Base-by-base conservation (phyloP, 1,140 invertebrate genomes). In the Agrypnia vestita region DNA sequence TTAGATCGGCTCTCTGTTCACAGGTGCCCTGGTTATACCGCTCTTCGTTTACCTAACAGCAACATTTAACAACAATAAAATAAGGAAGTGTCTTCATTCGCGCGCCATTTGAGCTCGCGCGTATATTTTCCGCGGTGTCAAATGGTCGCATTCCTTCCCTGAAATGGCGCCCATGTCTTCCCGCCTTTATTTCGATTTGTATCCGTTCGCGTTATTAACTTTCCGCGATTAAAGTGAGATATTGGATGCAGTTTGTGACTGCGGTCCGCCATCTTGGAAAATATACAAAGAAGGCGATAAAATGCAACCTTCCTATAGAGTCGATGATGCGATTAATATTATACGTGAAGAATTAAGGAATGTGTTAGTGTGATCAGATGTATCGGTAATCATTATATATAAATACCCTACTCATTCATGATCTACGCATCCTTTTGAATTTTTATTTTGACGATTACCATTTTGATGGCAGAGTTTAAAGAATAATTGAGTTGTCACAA, bases 31-130 rank as follows among this genome's bases (percentile, higher is more conserved):
- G 25, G 25, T 35, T n/a, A n/a, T n/a, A n/a, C n/a, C n/a, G n/a
- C n/a, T 35, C 25, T 35, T 35, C 25, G 25, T 35, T 35, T 35
- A 35, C 25, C 25, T 35, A 35, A 35, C 25, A 35, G 25, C 1
- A 35, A 43, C 64, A 69, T 69, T 69, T 69, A 69, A 69, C 49
- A 59, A 25, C 25, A 51, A 74, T 74, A 74, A 74, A 74, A 74
- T 53, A 53, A 19, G 43, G 72, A 74, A 74, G 25, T 74, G 53
- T 53, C 72, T 74, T 49, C 43, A 74, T 74, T 51, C 43, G 4
- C 21, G 47, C 51, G 15, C 43, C 64, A 47, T 69, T 46, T 69
- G 43, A 46, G 17, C 15, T 69, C 12, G 61, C 19, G n/a, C n/a
- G 53, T 17, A 11, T 56, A 74, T 56, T 56, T 56, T 44, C 19